A percentile compares a stretch with the other conserved stretches of the same genome.
phyloP scores from a whole-genome alignment of 2,113 vertebrate genomes.

The Setophaga petechia region DNA sequence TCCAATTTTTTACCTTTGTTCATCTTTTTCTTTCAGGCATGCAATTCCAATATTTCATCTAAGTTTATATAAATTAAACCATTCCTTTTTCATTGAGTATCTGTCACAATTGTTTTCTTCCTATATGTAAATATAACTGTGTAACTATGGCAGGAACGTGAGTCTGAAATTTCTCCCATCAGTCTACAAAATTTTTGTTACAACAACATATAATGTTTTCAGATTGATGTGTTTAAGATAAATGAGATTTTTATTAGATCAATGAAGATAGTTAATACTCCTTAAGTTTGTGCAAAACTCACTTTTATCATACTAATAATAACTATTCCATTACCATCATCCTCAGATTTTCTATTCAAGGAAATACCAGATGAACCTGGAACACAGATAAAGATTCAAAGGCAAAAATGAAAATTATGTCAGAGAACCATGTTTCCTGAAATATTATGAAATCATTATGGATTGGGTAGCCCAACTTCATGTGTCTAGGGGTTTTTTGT shows the following conservation, averaged over 20 bases:
- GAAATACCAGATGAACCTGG: not conserved
- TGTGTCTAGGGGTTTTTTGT: accelerated
- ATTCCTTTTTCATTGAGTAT: not conserved
- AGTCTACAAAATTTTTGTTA: not conserved
- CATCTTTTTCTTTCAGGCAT: not conserved
- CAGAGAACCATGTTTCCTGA: not conserved
- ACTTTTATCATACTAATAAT: not conserved
- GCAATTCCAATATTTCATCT: not conserved
- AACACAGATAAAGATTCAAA: not conserved
- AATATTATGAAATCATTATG: not conserved
- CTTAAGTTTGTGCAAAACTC: not conserved
- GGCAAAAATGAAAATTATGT: not conserved
- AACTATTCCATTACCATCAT: not conserved
- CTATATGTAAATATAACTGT: not conserved
- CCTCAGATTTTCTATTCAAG: not conserved
- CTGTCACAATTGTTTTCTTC: not conserved
- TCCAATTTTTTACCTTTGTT: not conserved
- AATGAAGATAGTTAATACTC: not conserved
- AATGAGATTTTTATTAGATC: not conserved
- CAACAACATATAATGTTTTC: not conserved
- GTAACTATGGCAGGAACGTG: not conserved
- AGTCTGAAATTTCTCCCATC: not conserved
- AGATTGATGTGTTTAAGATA: not conserved
- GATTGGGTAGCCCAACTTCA: not conserved
- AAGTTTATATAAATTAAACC: not conserved